Evolutionary conservation across 2,113 vertebrate genomes (phyloP).

Genomic region (Plectropomus leopardus): DNA sequence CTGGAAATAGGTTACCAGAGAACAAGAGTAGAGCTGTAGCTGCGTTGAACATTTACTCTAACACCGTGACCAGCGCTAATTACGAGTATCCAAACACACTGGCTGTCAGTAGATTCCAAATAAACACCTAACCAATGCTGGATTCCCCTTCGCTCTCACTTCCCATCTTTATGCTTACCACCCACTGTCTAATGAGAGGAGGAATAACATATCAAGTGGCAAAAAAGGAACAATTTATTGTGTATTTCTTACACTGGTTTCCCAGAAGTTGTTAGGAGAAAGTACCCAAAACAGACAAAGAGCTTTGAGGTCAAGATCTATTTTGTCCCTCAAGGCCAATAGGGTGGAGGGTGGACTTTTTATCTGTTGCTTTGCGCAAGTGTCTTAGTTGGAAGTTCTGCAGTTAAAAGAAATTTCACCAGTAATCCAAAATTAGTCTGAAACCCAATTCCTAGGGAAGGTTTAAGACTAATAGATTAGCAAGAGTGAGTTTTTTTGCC

Average conservation of each 20-base stretch:
- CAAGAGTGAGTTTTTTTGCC: background rate
- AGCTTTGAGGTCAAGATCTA: background rate
- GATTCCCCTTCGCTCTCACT: constrained; percentile 27
- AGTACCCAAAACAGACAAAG: background rate
- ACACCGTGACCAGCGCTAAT: background rate
- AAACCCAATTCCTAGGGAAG: background rate
- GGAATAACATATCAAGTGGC: background rate
- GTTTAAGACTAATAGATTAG: background rate
- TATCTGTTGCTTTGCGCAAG: background rate
- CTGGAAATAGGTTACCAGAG: background rate
- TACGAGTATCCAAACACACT: background rate
- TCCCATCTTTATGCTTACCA: constrained; percentile 30
- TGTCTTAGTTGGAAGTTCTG: background rate
- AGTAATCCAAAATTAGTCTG: background rate
- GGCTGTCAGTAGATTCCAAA: background rate
- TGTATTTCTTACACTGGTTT: background rate
- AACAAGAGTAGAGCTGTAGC: background rate
- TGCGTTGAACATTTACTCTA: constrained; percentile 26
- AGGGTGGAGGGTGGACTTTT: background rate
- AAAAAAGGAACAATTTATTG: constrained; percentile 9
- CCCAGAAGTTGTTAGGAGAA: background rate
- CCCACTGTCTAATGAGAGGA: background rate
- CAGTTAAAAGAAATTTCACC: background rate
- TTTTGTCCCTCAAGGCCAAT: background rate
- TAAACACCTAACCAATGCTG: background rate